These are phyloP conservation scores for Petrolisthes cinctipes DNA, from an alignment of 2,888 invertebrate species.

Conservation along the genomic window DNA sequence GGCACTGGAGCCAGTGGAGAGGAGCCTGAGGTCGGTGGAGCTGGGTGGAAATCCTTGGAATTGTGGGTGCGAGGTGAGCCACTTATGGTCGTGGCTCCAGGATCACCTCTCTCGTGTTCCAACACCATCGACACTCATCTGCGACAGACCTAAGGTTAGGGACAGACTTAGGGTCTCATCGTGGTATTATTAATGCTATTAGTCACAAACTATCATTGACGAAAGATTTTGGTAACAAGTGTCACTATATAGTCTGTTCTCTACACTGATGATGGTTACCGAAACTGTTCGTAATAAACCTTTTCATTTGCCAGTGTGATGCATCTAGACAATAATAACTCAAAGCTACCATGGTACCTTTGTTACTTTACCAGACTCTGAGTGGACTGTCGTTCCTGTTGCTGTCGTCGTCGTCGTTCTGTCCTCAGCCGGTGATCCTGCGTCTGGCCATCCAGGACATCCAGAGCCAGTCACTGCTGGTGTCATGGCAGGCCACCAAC, in stretches of 20 bases:
- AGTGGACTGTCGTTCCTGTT: conserved; percentile 59
- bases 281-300: no score
- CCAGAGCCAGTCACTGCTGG: conserved; percentile 64
- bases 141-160: conserved; percentile 64
- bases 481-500: conserved; percentile 85
- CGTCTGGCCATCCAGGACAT: conserved; percentile 62
- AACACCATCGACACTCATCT: conserved; percentile 74
- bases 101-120: conserved; percentile 83
- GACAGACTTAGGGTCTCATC: no score
- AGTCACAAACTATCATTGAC: no score
- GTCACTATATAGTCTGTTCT: no score
- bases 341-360: no score
- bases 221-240: no score
- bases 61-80: conserved; percentile 90
- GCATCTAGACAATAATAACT: no score
- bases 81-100: conserved; percentile 92
- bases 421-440: conserved; percentile 62
- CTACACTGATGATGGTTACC: no score
- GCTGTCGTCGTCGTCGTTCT: conserved; percentile 60
- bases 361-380: conserved; percentile 18
- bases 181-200: no score
- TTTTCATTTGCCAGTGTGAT: no score
- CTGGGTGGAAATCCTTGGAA: conserved; percentile 81
- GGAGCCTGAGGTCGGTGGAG: conserved; percentile 45
- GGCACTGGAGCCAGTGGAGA: conserved; percentile 57